Evolutionary conservation across 2,797 vertebrate genomes (phyloP).

Genomic region (Pteropus rufus): DNA sequence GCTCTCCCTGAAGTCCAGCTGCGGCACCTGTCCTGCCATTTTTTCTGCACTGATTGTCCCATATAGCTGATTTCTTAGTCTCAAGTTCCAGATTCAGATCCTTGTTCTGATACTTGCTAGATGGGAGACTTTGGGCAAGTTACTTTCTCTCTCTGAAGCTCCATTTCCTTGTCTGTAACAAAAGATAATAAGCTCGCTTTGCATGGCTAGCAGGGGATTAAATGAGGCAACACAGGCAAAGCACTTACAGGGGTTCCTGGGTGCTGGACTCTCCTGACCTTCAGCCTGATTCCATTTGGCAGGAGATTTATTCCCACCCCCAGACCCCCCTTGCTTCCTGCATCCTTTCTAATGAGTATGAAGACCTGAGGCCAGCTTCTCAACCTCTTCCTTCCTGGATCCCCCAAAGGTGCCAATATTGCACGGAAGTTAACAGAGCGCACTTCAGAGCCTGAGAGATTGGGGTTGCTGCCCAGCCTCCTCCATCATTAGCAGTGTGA

Average conservation of each 20-base stretch:
- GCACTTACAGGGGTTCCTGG: neutral
- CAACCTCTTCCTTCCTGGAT: neutral
- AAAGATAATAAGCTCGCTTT: neutral
- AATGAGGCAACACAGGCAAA: neutral
- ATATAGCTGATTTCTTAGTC: neutral
- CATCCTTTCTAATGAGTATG: neutral
- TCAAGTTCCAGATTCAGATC: neutral
- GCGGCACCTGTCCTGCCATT: neutral
- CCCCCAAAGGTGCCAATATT: neutral
- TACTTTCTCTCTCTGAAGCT: neutral
- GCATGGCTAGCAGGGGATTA: neutral
- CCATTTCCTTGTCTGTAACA: neutral
- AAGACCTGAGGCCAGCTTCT: neutral
- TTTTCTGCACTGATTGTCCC: neutral
- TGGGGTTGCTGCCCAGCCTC: neutral
- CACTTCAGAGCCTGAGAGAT: neutral
- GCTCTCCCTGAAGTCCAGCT: neutral
- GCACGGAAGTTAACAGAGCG: neutral
- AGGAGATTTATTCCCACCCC: neutral
- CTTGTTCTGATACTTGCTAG: neutral
- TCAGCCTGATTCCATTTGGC: neutral
- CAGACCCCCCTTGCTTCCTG: neutral
- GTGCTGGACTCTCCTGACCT: neutral
- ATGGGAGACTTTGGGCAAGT: neutral
- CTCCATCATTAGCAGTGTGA: neutral